Evolutionary conservation across 2,113 vertebrate species (phyloP), one percentile per base, ranked within the genome.

Genomic region (Campylorhamphus procurvoides): DNA sequence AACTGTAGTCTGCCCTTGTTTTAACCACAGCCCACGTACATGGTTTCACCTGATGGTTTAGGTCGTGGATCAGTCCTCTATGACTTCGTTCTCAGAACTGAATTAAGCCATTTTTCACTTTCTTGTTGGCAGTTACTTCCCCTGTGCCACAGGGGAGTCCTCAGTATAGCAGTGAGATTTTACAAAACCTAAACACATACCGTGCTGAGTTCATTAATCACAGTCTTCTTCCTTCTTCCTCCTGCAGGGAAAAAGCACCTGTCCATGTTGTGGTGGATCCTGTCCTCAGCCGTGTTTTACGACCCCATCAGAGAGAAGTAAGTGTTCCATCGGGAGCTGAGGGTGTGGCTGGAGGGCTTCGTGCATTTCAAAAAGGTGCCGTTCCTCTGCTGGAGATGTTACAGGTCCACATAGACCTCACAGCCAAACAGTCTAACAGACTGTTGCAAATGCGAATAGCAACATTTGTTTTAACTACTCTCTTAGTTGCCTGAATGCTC

Each of bases 231-330:
- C 47, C 84, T 81, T 76, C 86, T 96, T 40, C 37, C 39, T 96
- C 59, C 90, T 94, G 52, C 89, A 99, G 99, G 96, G 99, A 99
- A 67, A 99, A 99, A 96, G 84, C 98, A 52, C 99, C 99, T 24
- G 98, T 99, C 72, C 99, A 99, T 80, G 99, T 99, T 76, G 99
- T 99, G 67, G 99, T 99, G 92, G 99, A 99, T 98, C 99, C 99
- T 85, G 91, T 99, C 79, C 97, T 99, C 85, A 98, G 98, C 94
- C 99, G 98, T 76, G 98, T 99, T 42, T 98, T 99, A 73, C 97
- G 99, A 94, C 99, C 99, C 50, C 99, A 99, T 98, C 99, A 99
- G 97, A 98, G 99, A 98, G 99, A 99, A 98, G 99, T 99, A 98
- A 98, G 91, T 95, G 79, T 78, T 84, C 62, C 39, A 18, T 4